phyloP scores from a whole-genome alignment of 2,888 invertebrate genomes.

The Gastrophysa polygoni region DNA sequence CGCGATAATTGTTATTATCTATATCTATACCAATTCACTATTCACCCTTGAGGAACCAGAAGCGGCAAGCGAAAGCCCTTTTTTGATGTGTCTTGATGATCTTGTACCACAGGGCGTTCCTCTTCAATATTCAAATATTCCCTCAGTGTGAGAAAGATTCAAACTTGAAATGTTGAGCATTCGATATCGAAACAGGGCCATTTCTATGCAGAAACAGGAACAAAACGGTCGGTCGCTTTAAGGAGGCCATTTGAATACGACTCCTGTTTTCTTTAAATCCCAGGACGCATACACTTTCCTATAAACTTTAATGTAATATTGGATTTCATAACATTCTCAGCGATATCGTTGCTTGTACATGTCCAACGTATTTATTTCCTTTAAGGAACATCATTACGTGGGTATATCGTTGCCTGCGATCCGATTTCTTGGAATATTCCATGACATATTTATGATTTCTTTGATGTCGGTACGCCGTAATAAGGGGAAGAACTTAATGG shows the following conservation, averaged over 20 bases:
- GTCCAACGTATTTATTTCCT: not conserved
- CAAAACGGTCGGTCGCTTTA: constrained; percentile 49
- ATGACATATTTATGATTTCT: not conserved
- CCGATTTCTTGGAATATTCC: constrained; percentile 4
- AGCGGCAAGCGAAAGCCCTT: constrained; percentile 31
- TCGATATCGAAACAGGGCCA: constrained; percentile 51
- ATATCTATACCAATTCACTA: too few relatives aligned
- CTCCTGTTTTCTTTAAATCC: constrained; percentile 49
- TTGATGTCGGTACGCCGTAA: not conserved
- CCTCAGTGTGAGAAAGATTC: constrained; percentile 47
- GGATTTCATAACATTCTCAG: constrained; percentile 36
- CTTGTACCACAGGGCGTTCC: constrained; percentile 45
- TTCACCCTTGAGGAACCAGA: not conserved
- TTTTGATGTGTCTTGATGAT: constrained; percentile 39
- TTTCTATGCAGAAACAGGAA: constrained; percentile 55
- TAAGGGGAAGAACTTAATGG: not conserved
- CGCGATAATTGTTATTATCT: too few relatives aligned
- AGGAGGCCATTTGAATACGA: constrained; percentile 52
- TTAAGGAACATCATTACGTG: constrained; percentile 2
- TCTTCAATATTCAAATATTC: constrained; percentile 51
- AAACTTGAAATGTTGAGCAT: constrained; percentile 51
- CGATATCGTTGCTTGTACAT: constrained; percentile 12
- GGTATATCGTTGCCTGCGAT: not conserved
- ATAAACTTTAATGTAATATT: constrained; percentile 48
- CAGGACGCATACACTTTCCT: constrained; percentile 40